Percentiles rank a stretch among this genome's conserved stretches.
Evolutionary conservation across 2,113 vertebrate genomes (phyloP).

Genomic region (Chionis minor): DNA sequence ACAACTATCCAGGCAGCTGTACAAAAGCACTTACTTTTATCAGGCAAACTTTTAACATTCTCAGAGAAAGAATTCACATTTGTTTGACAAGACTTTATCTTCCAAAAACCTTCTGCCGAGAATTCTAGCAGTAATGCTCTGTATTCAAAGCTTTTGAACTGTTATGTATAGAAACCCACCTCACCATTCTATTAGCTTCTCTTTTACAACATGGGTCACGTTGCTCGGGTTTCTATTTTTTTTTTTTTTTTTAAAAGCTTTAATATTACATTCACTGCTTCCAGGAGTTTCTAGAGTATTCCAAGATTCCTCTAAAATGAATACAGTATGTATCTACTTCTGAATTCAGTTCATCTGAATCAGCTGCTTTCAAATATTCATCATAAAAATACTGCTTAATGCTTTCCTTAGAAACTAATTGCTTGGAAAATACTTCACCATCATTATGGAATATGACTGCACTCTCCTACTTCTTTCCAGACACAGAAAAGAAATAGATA

Average conservation of each 20-base stretch:
- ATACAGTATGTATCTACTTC: not conserved
- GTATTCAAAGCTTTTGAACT: conserved; percentile 24
- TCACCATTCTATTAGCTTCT: conserved; percentile 4
- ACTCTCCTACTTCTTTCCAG: not conserved
- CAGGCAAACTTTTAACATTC: conserved; percentile 30
- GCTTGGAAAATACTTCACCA: conserved; percentile 42
- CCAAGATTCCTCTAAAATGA: not conserved
- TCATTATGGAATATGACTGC: not conserved
- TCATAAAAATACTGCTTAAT: conserved; percentile 14
- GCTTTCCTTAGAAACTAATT: conserved; percentile 25
- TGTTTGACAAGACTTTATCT: conserved; percentile 30
- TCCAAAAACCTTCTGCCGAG: not conserved
- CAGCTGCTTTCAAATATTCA: conserved; percentile 14
- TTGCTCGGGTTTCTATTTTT: not conserved
- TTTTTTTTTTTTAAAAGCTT: not conserved
- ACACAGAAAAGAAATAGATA: not conserved
- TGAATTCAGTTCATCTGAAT: conserved; percentile 21
- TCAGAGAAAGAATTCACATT: conserved; percentile 28
- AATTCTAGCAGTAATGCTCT: not conserved
- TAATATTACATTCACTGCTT: not conserved
- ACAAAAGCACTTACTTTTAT: conserved; percentile 24
- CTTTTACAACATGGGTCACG: not conserved
- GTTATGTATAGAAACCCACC: conserved; percentile 6
- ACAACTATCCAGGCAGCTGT: not conserved
- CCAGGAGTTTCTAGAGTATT: conserved; percentile 4